These are phyloP conservation scores for Halocynthia roretzi DNA, from an alignment of 23 tunicate species.

Conservation along the genomic window DNA sequence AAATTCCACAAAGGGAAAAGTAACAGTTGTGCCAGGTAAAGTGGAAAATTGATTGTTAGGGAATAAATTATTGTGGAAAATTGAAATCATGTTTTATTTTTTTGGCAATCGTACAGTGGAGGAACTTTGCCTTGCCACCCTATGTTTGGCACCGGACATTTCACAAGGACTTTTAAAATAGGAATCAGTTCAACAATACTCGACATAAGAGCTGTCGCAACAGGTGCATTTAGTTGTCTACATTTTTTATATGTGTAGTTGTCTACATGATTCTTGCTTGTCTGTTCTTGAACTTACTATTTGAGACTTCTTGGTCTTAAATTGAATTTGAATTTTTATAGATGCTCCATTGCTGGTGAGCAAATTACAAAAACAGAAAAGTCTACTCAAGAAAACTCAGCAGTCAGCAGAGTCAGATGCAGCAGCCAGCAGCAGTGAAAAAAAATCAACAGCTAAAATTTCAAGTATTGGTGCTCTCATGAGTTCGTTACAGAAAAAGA, in stretches of 20 bases:
- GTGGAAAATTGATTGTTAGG: background rate
- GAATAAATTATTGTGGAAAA: background rate
- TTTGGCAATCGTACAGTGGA: background rate
- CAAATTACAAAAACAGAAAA: constrained; percentile 6
- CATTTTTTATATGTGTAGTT: background rate
- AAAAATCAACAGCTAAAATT: too few relatives aligned
- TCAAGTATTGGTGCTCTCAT: too few relatives aligned
- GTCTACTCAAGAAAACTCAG: background rate
- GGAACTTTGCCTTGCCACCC: background rate
- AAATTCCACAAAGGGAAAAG: background rate
- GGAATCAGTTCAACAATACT: background rate
- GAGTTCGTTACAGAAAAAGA: too few relatives aligned
- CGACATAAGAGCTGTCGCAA: background rate
- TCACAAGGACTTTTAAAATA: background rate
- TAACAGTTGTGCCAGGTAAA: background rate
- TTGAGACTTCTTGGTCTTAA: too few relatives aligned
- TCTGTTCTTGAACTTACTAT: background rate
- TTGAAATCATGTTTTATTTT: too few relatives aligned
- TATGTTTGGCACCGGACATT: constrained; percentile 6
- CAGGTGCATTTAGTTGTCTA: background rate
- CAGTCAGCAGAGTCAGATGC: background rate
- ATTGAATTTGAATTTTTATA: background rate
- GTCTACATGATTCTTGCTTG: background rate
- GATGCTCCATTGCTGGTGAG: background rate
- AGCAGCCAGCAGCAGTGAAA: background rate